Base-by-base conservation (phyloP, 2,113 vertebrate genomes). In the Tragelaphus imberbis region DNA sequence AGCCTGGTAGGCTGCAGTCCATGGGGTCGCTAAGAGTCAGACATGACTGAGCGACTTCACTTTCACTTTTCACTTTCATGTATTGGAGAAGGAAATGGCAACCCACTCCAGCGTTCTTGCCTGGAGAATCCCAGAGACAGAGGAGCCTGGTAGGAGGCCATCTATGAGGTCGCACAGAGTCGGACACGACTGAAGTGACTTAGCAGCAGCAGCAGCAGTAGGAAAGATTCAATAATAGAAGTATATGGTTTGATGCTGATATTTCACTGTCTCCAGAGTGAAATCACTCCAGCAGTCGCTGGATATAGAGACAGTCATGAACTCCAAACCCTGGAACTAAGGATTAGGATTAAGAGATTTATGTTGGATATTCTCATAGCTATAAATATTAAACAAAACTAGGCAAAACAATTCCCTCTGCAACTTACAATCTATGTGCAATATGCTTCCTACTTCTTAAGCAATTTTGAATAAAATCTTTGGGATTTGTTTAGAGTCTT, bases 361-460 rank as follows among this genome's bases (percentile, higher is more conserved):
- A 28, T 19, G 8, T 30, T 96, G 28, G 55, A 88, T 71, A 77
- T 77, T 33, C 28, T 84, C 80, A 3, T 55, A 87, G 1, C 79
- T 88, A 58, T 90, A 96, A 97, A 95, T 90, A 84, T 75, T 94
- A 88, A 95, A 33, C 16, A 90, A 86, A 93, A 68, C 61, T 33
- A 61, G 36, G 23, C 58, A 81, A 27, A 75, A 40, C 27, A 58
- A 40, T 81, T 63, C 47, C 33, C 3, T 88, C 36, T 65, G 19
- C 58, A 55, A 2, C 3, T 49, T 49, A 23, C 19, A 56, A 10
- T 44, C 13, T 12, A 28, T 9, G 15, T 30, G 47, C 13, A 9
- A 12, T 92, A 33, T 58, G 2, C 49, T 82, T 93, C 7, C 36
- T 65, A 58, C 19, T 79, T 40, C 21, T 30, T 63, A 10, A 95